Evolutionary conservation across 2,888 invertebrate genomes (phyloP).

Genomic region (Rosalia funebris): DNA sequence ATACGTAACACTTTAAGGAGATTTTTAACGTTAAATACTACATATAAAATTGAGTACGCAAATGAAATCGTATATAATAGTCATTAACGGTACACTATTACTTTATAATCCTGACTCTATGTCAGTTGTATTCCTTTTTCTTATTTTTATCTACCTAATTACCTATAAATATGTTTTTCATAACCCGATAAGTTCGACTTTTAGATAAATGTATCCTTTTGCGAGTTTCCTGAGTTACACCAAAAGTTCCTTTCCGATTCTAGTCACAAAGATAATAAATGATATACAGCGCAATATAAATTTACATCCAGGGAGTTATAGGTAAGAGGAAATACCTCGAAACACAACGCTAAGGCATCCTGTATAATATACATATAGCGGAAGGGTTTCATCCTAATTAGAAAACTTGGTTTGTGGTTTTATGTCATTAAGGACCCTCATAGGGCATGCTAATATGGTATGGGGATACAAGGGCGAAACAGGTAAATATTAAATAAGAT

Average conservation of each 20-base stretch:
- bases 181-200: too few relatives aligned
- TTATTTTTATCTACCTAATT: too few relatives aligned
- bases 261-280: slow-evolving; percentile 17
- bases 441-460: slow-evolving; percentile 28
- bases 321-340: slow-evolving; percentile 12
- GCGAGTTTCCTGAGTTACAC: too few relatives aligned
- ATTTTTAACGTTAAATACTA: too few relatives aligned
- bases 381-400: slow-evolving; percentile 25
- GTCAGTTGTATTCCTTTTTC: too few relatives aligned
- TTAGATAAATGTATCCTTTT: too few relatives aligned
- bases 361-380: slow-evolving; percentile 17
- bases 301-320: slow-evolving; percentile 18
- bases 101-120: too few relatives aligned
- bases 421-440: slow-evolving; percentile 24
- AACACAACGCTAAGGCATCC: slow-evolving; percentile 20
- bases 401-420: slow-evolving; percentile 27
- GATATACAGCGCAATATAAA: slow-evolving; percentile 21
- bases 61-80: too few relatives aligned
- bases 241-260: slow-evolving; percentile 17
- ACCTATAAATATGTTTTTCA: too few relatives aligned
- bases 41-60: too few relatives aligned
- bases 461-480: neutral
- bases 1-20: too few relatives aligned
- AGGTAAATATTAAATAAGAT: slow-evolving; percentile 46
- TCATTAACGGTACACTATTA: too few relatives aligned